Evolutionary conservation across 1,140 invertebrate genomes (phyloP).

Genomic region (Copidosoma floridanum): DNA sequence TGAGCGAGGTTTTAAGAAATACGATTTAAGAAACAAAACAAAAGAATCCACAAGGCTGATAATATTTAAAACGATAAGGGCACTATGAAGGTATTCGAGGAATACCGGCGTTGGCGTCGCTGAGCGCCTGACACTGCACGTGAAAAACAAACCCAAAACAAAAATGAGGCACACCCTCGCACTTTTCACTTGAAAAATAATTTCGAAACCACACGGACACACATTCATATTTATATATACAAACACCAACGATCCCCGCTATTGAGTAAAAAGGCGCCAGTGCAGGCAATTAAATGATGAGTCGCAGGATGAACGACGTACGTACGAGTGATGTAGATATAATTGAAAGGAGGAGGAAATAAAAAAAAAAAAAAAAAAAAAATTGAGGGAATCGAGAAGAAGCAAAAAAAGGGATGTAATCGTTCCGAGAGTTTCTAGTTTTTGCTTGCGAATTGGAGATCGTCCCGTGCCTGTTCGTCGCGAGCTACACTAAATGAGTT

Average conservation of each 20-base stretch:
- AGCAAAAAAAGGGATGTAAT: constrained; percentile 11
- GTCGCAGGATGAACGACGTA: constrained; percentile 26
- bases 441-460: constrained; percentile 25
- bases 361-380: too few relatives aligned
- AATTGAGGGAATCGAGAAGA: too few relatives aligned
- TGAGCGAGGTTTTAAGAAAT: constrained; percentile 9
- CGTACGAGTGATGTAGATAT: constrained; percentile 30
- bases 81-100: too few relatives aligned
- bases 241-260: too few relatives aligned
- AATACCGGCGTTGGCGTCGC: too few relatives aligned
- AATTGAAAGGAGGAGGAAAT: constrained; percentile 21
- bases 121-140: constrained; percentile 13
- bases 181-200: too few relatives aligned
- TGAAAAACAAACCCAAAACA: constrained; percentile 1
- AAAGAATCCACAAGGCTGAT: constrained; percentile 55
- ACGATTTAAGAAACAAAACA: constrained; percentile 33
- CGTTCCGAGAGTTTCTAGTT: constrained; percentile 29
- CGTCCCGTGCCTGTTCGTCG: constrained; percentile 44
- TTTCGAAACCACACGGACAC: too few relatives aligned
- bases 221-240: too few relatives aligned
- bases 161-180: constrained; percentile 5
- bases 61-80: constrained; percentile 41
- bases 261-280: too few relatives aligned
- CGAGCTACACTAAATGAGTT: constrained; percentile 24
- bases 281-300: constrained; percentile 6